A percentile compares a stretch with the other conserved stretches of the same genome.
Conservation (phyloP, 2,797 vertebrate genomes). For the Ciconia nigra region DNA sequence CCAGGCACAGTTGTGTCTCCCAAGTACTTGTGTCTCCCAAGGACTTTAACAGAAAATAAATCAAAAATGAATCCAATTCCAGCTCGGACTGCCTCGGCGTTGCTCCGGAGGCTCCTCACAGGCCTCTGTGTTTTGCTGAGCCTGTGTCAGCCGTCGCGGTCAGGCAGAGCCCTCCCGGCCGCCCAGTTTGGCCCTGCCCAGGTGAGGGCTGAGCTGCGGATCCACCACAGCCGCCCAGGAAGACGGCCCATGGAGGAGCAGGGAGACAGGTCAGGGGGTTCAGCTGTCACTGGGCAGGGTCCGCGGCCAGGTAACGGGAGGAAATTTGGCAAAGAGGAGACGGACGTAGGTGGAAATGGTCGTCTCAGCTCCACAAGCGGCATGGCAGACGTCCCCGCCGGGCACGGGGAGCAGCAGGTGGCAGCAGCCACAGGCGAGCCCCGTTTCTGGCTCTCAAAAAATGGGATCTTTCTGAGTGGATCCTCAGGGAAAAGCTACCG, state of each 20-base stretch:
- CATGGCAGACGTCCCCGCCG: rapidly evolving
- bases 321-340: not conserved
- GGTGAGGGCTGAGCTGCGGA: rapidly evolving
- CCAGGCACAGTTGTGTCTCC: not conserved
- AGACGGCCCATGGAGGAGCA: not conserved
- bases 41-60: not conserved
- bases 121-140: not conserved
- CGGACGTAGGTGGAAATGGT: not conserved
- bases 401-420: rapidly evolving
- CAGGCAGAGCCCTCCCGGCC: not conserved
- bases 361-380: not conserved
- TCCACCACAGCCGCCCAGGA: rapidly evolving
- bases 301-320: not conserved
- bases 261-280: too few relatives aligned
- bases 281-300: not conserved
- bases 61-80: rapidly evolving
- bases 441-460: not conserved
- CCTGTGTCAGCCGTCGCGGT: rapidly evolving
- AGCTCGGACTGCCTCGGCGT: not conserved
- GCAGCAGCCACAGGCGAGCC: not conserved
- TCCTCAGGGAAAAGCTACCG: not conserved
- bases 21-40: not conserved
- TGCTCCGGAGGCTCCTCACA: not conserved
- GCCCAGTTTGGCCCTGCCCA: rapidly evolving
- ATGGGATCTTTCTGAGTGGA: not conserved